Percentiles rank a stretch among this genome's conserved stretches.
These are phyloP conservation scores for Distichodus sexfasciatus DNA, from an alignment of 2,797 vertebrate genomes.

Conservation along the genomic window DNA sequence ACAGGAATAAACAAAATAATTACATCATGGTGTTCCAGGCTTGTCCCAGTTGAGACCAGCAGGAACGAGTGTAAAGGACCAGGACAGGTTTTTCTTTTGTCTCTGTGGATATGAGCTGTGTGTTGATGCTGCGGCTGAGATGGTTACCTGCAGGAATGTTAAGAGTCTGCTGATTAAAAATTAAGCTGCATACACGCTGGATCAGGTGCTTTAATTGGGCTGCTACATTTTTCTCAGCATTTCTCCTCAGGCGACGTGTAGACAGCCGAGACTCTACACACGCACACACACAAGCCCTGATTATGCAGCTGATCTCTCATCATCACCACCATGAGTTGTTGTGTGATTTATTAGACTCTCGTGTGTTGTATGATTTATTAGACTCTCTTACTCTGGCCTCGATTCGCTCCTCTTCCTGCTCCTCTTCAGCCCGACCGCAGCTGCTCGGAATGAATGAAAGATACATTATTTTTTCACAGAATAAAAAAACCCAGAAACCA, in stretches of 20 bases:
- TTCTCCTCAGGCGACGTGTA: neutral
- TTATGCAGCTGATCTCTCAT: conserved; percentile 10
- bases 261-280: neutral
- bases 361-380: neutral
- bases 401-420: neutral
- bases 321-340: neutral
- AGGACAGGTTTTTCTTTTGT: too few relatives aligned
- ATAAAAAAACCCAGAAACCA: too few relatives aligned
- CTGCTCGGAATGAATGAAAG: too few relatives aligned
- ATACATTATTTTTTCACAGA: too few relatives aligned
- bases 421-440: neutral
- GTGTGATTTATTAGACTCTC: neutral
- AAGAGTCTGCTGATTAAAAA: neutral
- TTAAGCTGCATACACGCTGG: neutral
- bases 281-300: neutral
- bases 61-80: too few relatives aligned
- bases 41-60: too few relatives aligned
- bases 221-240: neutral
- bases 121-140: neutral
- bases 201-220: neutral
- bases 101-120: too few relatives aligned
- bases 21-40: too few relatives aligned
- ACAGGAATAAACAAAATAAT: too few relatives aligned
- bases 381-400: neutral
- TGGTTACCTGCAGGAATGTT: neutral